Evolutionary conservation across 1,140 invertebrate genomes (phyloP), one percentile per base, ranked within the genome.

Genomic region (Apis laboriosa): DNA sequence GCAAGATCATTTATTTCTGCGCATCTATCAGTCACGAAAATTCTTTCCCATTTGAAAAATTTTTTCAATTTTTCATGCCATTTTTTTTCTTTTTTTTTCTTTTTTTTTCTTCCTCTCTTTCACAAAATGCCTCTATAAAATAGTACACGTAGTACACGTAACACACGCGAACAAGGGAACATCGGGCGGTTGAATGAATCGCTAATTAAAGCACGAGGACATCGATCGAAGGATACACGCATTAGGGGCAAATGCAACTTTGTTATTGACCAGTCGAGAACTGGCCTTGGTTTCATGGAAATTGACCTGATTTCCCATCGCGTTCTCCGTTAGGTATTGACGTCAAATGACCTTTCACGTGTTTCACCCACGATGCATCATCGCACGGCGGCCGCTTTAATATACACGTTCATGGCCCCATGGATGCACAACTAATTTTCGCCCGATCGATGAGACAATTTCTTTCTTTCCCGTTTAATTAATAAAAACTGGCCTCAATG

Each of bases 281-380:
- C 19, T 82, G 64, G 17, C 80, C 80, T 82, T 82, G 80, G 73
- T 77, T 53, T 68, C 64, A 76, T 77, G 73, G 64, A 77, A 67
- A 61, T 73, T 82, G 80, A 82, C 80, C 80, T 82, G 73, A 82
- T 82, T 82, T 68, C 9, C 80, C 34, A 60, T 67, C 64, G 55
- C 43, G 73, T 60, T 68, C 49, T 67, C 60, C 63, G 64, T 53
- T 73, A 43, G 73, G 21, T 77, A 82, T 82, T 76, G 80, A 82
- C 80, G 80, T 77, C 80, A 77, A 76, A 0, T 68, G 80, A 82
- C 80, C 80, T 82, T 82, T 82, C 79, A 11, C 53, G 56, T 43
- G 34, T 68, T 7, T 15, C 17, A 9, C 9, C 64, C 76, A 28
- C 74, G 74, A 17, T 21, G 63, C 55, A 28, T 58, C 55, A 28